Conservation (phyloP, 2,113 vertebrate genomes). For the Panurus biarmicus region DNA sequence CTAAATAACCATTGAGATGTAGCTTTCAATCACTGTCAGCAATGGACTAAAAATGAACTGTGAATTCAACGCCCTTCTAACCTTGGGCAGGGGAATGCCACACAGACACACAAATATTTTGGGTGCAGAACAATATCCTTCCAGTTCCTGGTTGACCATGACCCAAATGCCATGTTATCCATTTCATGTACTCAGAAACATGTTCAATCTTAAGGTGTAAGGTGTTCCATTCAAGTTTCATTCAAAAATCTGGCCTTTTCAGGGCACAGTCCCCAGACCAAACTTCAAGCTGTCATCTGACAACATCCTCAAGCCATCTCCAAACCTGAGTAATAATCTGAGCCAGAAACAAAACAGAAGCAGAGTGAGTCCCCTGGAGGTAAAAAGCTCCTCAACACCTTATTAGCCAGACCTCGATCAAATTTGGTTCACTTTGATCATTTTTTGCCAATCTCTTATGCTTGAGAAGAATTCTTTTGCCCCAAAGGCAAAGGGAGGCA, state of each 20-base stretch:
- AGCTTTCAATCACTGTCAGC: not conserved
- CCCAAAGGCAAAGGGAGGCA: not conserved
- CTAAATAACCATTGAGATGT: rapidly evolving
- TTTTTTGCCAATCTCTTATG: not conserved
- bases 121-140: not conserved
- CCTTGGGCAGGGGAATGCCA: not conserved
- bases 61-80: not conserved
- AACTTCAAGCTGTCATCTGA: not conserved
- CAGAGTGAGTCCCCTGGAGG: not conserved
- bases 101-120: not conserved
- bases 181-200: not conserved
- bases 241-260: not conserved
- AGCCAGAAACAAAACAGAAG: not conserved
- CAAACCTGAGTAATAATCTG: not conserved
- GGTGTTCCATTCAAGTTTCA: not conserved
- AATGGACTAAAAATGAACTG: not conserved
- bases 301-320: not conserved
- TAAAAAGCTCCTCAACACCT: not conserved
- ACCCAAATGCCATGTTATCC: not conserved
- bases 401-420: not conserved
- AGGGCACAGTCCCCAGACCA: not conserved
- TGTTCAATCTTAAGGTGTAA: not conserved
- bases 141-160: not conserved
- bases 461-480: not conserved
- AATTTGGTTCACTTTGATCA: not conserved